A percentile compares a stretch with the other conserved stretches of the same genome.
Evolutionary conservation across 2,888 invertebrate species (phyloP).

Genomic region (Xestoiulus laeticollis): DNA sequence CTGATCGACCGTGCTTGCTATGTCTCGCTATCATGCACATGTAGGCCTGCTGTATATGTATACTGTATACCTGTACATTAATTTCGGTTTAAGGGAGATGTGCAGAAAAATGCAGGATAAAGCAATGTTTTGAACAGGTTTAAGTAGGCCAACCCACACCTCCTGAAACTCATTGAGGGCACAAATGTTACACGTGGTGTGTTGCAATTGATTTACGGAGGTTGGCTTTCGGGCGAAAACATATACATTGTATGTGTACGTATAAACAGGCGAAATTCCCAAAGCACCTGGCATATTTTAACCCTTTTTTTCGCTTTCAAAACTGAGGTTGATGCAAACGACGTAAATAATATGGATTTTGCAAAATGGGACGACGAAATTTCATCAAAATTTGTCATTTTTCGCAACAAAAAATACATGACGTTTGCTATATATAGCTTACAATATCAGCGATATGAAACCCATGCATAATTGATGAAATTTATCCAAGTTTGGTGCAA

Average conservation of each 20-base stretch:
- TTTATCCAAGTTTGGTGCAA: too few species aligned
- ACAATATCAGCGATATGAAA: too few species aligned
- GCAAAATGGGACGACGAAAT: too few species aligned
- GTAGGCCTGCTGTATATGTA: neutral
- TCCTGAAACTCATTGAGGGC: slow-evolving; percentile 15
- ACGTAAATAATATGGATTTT: too few species aligned
- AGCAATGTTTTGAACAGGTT: neutral
- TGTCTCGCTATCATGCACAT: too few species aligned
- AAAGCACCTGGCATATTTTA: slow-evolving; percentile 13
- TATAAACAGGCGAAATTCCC: slow-evolving; percentile 25
- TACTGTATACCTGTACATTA: too few species aligned
- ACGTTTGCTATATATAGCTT: too few species aligned
- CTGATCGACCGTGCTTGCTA: neutral
- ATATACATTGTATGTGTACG: too few species aligned
- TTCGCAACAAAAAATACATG: too few species aligned
- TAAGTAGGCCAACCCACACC: slow-evolving; percentile 37
- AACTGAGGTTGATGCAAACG: neutral
- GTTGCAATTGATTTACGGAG: slow-evolving; percentile 28
- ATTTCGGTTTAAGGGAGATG: slow-evolving; percentile 11
- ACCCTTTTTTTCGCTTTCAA: slow-evolving; percentile 18
- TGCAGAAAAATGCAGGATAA: neutral
- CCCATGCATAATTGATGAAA: too few species aligned
- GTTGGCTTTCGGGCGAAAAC: slow-evolving; percentile 6
- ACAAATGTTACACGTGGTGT: neutral
- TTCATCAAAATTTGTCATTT: too few species aligned